phyloP scores from a whole-genome alignment of 2,113 vertebrate species.

The Xiphophorus maculatus region DNA sequence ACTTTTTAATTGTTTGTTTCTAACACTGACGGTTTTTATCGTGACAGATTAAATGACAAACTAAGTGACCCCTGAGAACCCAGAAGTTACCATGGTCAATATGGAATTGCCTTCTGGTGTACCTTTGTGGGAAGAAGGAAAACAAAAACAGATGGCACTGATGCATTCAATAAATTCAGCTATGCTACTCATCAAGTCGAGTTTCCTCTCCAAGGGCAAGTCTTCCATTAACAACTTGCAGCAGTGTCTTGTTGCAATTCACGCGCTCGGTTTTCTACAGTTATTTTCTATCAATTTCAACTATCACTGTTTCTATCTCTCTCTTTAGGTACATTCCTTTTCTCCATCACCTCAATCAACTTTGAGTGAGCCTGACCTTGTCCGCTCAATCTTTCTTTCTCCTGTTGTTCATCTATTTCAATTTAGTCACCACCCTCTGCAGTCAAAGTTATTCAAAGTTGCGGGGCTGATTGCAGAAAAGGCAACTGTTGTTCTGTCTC shows the following conservation, averaged over 20 bases:
- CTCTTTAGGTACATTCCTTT: constrained; percentile 1
- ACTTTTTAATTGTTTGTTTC: constrained; percentile 21
- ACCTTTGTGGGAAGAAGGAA: constrained; percentile 33
- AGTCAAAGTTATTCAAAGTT: constrained; percentile 43
- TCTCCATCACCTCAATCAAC: neutral
- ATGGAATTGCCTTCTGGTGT: constrained; percentile 56
- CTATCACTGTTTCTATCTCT: neutral
- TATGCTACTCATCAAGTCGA: constrained; percentile 69
- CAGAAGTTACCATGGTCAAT: constrained; percentile 61
- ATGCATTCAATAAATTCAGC: constrained; percentile 53
- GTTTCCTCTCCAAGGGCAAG: constrained; percentile 51
- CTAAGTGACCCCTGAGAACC: constrained; percentile 50
- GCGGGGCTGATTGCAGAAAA: constrained; percentile 47
- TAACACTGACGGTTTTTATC: constrained; percentile 59
- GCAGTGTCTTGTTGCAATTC: constrained; percentile 14
- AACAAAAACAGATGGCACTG: constrained; percentile 70
- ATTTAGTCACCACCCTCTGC: constrained; percentile 33
- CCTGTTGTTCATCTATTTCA: constrained; percentile 27
- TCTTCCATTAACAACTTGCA: constrained; percentile 47
- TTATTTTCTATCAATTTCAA: constrained; percentile 4
- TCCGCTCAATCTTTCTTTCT: neutral
- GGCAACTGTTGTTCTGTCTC: constrained; percentile 31
- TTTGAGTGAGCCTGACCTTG: constrained; percentile 6
- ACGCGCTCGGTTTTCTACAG: constrained; percentile 12
- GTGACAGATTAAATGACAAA: constrained; percentile 57